Conservation (phyloP, 2,113 vertebrate genomes). For the Phocoena phocoena region DNA sequence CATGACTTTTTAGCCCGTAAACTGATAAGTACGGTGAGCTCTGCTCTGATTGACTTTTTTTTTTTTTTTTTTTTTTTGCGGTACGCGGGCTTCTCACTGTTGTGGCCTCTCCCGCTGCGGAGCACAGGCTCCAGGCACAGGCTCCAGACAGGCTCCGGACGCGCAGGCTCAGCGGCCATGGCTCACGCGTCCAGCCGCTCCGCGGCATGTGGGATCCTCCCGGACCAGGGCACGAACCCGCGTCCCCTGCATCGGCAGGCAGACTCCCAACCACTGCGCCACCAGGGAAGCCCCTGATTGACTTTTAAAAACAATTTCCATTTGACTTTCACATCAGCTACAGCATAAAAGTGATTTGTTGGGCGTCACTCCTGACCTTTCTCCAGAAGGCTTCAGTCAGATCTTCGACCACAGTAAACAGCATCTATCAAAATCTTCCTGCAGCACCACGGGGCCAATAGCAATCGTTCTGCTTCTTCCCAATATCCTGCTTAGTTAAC, state of each 20-base stretch:
- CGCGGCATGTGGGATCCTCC: no score
- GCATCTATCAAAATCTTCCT: constrained; percentile 61
- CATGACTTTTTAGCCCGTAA: neutral
- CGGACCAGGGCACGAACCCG: no score
- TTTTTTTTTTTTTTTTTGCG: no score
- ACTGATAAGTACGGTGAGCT: neutral
- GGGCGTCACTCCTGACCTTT: constrained; percentile 68
- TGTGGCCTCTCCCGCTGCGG: no score
- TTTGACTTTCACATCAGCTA: constrained; percentile 58
- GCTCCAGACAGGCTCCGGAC: no score
- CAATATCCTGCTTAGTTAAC: neutral
- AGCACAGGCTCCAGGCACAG: no score
- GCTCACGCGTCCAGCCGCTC: no score
- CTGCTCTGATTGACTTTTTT: constrained; percentile 61
- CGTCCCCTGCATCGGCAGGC: no score
- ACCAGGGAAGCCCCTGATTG: constrained; percentile 23
- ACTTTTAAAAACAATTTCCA: constrained; percentile 73
- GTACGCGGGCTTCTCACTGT: no score
- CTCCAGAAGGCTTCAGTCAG: constrained; percentile 61
- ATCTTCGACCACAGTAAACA: constrained; percentile 57
- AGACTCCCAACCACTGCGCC: no score
- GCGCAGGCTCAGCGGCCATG: no score
- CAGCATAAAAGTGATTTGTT: constrained; percentile 75
- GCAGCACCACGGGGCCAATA: neutral
- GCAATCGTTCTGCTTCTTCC: neutral